Evolutionary conservation across 2,113 vertebrate genomes (phyloP).

Genomic region (Strigops habroptila): DNA sequence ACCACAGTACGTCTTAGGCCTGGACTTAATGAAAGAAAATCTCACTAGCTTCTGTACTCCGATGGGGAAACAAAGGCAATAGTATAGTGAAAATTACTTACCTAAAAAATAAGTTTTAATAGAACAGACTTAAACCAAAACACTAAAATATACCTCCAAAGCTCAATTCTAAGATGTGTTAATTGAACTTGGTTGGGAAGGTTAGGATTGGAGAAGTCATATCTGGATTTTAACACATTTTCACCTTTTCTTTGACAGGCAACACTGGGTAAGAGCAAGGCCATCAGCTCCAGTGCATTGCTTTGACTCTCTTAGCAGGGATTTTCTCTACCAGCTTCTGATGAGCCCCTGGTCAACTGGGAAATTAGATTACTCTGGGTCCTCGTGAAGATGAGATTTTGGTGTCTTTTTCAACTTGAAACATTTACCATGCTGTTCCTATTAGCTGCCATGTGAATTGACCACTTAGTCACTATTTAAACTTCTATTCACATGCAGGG

Average conservation of each 20-base stretch:
- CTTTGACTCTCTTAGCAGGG: background rate
- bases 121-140: background rate
- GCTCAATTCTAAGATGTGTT: background rate
- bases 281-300: fast-evolving
- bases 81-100: background rate
- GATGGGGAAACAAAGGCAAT: background rate
- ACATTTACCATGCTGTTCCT: background rate
- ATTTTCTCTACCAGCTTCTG: background rate
- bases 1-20: background rate
- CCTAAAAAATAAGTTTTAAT: background rate
- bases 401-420: background rate
- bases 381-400: background rate
- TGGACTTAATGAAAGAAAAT: background rate
- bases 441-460: background rate
- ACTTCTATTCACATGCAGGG: background rate
- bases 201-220: background rate
- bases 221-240: background rate
- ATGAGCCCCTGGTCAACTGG: fast-evolving
- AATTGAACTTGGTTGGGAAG: background rate
- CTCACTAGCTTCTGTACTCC: background rate
- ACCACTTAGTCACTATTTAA: background rate
- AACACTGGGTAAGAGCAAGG: background rate
- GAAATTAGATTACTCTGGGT: background rate
- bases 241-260: background rate
- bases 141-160: background rate